phyloP scores from a whole-genome alignment of 2,113 vertebrate genomes.

The Tyrannus savana region DNA sequence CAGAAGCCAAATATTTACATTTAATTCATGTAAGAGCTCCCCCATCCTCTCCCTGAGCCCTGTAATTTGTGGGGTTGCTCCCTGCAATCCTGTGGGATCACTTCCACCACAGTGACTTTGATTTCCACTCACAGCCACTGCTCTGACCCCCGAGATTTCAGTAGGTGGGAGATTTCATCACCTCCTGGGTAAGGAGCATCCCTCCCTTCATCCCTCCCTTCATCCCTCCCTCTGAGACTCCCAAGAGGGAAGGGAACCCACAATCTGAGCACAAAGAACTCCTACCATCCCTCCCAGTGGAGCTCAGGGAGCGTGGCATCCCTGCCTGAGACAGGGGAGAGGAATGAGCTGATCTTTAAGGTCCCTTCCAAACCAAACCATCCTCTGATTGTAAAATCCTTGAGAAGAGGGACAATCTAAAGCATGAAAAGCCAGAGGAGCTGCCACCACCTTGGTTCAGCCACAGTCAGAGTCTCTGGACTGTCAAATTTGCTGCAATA shows the following conservation, averaged over 20 bases:
- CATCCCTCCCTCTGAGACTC: not conserved
- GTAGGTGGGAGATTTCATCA: not conserved
- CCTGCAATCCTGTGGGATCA: not conserved
- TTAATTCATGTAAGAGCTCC: not conserved
- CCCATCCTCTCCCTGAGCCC: not conserved
- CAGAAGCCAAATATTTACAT: not conserved
- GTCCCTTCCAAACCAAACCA: not conserved
- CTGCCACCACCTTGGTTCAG: rapidly evolving
- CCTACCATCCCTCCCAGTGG: not conserved
- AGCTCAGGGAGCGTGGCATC: not conserved
- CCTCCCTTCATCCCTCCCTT: too few species aligned
- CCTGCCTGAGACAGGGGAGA: not conserved
- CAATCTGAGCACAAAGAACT: not conserved
- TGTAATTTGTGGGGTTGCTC: not conserved
- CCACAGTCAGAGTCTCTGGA: not conserved
- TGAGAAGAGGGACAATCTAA: not conserved
- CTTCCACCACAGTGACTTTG: not conserved
- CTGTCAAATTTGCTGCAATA: rapidly evolving
- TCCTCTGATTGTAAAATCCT: not conserved
- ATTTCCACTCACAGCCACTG: not conserved
- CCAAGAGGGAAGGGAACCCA: not conserved
- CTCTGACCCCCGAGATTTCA: not conserved
- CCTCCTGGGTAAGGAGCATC: not conserved
- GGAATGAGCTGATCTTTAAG: not conserved
- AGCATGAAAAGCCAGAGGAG: not conserved